Conservation (phyloP, 2,797 vertebrate genomes). For the Botia kubotai region DNA sequence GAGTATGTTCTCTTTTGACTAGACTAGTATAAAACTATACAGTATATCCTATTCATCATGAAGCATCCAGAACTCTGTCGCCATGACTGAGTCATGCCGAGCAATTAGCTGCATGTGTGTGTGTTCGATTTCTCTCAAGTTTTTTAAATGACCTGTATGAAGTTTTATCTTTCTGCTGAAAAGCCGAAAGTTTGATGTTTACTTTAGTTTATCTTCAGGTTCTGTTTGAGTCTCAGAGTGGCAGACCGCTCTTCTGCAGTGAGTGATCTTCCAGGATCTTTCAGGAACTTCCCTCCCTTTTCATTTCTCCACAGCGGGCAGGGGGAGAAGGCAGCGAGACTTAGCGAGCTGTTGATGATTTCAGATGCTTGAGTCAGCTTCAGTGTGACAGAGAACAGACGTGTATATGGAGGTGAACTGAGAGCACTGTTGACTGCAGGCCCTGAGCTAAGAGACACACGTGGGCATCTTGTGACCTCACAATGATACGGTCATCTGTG, state of each 20-base stretch:
- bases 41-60: neutral
- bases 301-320: slow-evolving; percentile 5
- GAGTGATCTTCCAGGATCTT: neutral
- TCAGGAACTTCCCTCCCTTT: slow-evolving; percentile 51
- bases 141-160: too few relatives aligned
- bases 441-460: slow-evolving; percentile 21
- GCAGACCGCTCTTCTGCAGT: too few relatives aligned
- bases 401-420: slow-evolving; percentile 44
- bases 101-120: too few relatives aligned
- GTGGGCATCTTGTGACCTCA: slow-evolving; percentile 59
- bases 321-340: neutral
- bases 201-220: neutral
- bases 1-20: neutral
- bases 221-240: neutral
- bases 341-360: slow-evolving; percentile 15
- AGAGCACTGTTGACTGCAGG: slow-evolving; percentile 34
- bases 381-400: slow-evolving; percentile 43
- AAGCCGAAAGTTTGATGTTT: neutral
- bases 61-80: neutral
- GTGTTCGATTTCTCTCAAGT: too few relatives aligned
- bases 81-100: too few relatives aligned
- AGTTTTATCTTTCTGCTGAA: too few relatives aligned
- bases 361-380: slow-evolving; percentile 21
- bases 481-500: slow-evolving; percentile 49
- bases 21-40: neutral